Evolutionary conservation across 2,888 invertebrate species (phyloP).

Genomic region (Agrilus mali): DNA sequence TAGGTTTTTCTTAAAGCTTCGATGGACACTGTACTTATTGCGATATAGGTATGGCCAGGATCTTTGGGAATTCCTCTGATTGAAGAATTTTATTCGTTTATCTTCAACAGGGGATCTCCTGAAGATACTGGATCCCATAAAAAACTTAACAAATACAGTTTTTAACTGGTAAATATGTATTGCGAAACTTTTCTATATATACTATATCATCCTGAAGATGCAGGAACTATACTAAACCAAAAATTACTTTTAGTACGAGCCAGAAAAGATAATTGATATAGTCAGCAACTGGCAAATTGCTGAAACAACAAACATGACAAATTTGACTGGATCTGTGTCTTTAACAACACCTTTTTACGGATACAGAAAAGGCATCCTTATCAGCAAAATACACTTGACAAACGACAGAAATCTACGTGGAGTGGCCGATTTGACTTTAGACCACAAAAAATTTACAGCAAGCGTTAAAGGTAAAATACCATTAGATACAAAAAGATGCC

Average conservation of each 20-base stretch:
- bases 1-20: no score
- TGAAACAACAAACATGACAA: slow-evolving; percentile 41
- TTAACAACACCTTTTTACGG: slow-evolving; percentile 57
- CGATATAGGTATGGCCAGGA: background rate
- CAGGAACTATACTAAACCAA: slow-evolving; percentile 2
- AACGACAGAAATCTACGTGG: slow-evolving; percentile 54
- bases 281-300: slow-evolving; percentile 58
- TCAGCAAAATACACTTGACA: slow-evolving; percentile 51
- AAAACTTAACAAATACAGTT: no score
- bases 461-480: slow-evolving; percentile 42
- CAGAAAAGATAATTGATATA: slow-evolving; percentile 52
- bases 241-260: slow-evolving; percentile 42
- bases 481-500: background rate
- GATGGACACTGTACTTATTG: no score
- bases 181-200: no score
- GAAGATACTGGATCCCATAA: no score
- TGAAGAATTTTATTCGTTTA: background rate
- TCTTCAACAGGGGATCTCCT: background rate
- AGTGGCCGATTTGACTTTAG: slow-evolving; percentile 55
- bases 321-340: slow-evolving; percentile 53
- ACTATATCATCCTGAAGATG: no score
- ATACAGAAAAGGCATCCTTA: slow-evolving; percentile 53
- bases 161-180: no score
- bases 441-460: slow-evolving; percentile 54
- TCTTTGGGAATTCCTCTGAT: background rate